A percentile compares a stretch with the other conserved stretches of the same genome.
These are phyloP conservation scores for Cossypha caffra DNA, from an alignment of 2,797 vertebrate genomes.

Conservation along the genomic window DNA sequence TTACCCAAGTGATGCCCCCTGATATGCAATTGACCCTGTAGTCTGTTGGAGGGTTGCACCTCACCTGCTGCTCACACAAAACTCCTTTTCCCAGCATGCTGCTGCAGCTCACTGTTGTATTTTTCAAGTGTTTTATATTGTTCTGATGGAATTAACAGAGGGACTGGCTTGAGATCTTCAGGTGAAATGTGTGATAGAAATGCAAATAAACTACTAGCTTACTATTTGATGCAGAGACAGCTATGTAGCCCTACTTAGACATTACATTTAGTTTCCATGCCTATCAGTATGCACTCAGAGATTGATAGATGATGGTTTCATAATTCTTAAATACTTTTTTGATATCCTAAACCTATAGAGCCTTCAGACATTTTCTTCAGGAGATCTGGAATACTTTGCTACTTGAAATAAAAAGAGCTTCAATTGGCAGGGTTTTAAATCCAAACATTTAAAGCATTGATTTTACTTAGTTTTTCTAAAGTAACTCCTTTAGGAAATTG, in stretches of 20 bases:
- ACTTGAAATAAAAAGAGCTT: constrained; percentile 51
- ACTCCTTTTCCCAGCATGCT: neutral
- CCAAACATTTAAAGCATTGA: constrained; percentile 63
- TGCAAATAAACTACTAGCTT: constrained; percentile 32
- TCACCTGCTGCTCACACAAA: neutral
- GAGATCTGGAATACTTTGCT: constrained; percentile 30
- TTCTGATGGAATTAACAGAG: neutral
- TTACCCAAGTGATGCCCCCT: neutral
- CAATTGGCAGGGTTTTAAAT: constrained; percentile 32
- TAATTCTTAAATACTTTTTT: constrained; percentile 63
- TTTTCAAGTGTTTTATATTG: neutral
- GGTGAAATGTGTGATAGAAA: constrained; percentile 18
- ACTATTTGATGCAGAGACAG: neutral
- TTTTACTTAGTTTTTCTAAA: constrained; percentile 67
- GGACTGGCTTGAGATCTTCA: neutral
- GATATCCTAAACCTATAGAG: constrained; percentile 50
- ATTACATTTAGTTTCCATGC: constrained; percentile 36
- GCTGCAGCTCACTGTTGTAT: neutral
- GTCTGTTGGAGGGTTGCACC: neutral
- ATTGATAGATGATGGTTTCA: constrained; percentile 49
- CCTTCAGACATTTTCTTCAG: constrained; percentile 61
- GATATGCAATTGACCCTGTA: neutral
- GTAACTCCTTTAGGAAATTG: constrained; percentile 67
- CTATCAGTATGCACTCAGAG: constrained; percentile 32
- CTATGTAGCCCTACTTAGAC: neutral